phyloP scores from a whole-genome alignment of 2,888 invertebrate genomes.

The Schizaphis graminum region DNA sequence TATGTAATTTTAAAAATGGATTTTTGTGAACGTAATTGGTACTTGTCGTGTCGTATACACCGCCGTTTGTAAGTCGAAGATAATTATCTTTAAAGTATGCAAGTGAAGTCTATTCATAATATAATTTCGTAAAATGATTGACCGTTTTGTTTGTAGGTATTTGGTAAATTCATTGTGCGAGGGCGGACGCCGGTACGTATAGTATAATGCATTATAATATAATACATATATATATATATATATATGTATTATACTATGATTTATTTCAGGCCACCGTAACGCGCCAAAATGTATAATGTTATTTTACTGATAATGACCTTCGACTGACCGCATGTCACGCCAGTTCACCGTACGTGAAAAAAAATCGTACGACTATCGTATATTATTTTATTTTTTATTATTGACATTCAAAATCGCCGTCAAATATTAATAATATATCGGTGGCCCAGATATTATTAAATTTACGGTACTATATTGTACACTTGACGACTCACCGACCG shows the following conservation, averaged over 20 bases:
- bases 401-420: neutral
- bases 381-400: neutral
- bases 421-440: neutral
- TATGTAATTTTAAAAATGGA: neutral
- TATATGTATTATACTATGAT: neutral
- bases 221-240: too few species aligned
- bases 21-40: neutral
- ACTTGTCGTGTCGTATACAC: neutral
- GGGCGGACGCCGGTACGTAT: neutral
- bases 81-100: too few species aligned
- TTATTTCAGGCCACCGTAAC: neutral
- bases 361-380: neutral
- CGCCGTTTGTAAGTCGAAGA: neutral
- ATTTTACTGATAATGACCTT: neutral
- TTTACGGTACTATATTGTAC: neutral
- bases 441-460: neutral
- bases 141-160: neutral
- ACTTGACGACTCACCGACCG: neutral
- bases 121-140: neutral
- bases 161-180: neutral
- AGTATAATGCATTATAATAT: neutral
- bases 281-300: neutral
- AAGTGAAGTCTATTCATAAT: neutral
- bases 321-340: neutral
- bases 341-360: neutral